Conservation (phyloP, 2,797 vertebrate genomes). For the Alcedo atthis region DNA sequence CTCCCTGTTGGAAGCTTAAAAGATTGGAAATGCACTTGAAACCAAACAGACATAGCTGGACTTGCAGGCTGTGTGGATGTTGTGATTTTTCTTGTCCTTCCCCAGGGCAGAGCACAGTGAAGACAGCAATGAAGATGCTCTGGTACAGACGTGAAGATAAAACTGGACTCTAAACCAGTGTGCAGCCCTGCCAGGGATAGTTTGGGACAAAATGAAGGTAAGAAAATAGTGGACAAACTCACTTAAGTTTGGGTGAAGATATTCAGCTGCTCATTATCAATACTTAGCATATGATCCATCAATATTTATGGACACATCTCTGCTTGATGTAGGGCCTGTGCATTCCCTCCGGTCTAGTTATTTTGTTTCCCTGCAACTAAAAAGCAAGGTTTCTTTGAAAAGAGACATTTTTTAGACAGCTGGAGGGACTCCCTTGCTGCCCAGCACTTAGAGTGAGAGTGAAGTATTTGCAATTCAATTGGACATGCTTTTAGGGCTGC, state of each 20-base stretch:
- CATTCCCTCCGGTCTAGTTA: neutral
- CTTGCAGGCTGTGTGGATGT: neutral
- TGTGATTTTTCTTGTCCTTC: neutral
- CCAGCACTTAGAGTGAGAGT: neutral
- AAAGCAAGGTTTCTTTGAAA: neutral
- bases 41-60: neutral
- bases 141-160: neutral
- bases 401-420: neutral
- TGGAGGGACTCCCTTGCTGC: neutral
- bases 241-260: neutral
- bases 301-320: neutral
- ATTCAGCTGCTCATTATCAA: neutral
- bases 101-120: neutral
- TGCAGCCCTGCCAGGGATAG: neutral
- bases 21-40: conserved; percentile 1
- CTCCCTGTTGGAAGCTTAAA: conserved; percentile 45
- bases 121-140: neutral
- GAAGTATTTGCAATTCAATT: conserved; percentile 1
- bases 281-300: neutral
- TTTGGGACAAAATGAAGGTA: neutral
- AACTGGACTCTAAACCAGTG: neutral
- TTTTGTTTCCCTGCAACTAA: neutral
- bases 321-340: neutral
- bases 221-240: neutral
- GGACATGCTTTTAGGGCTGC: neutral